Conservation (phyloP, 2,797 vertebrate genomes). For the Crax fasciolata region DNA sequence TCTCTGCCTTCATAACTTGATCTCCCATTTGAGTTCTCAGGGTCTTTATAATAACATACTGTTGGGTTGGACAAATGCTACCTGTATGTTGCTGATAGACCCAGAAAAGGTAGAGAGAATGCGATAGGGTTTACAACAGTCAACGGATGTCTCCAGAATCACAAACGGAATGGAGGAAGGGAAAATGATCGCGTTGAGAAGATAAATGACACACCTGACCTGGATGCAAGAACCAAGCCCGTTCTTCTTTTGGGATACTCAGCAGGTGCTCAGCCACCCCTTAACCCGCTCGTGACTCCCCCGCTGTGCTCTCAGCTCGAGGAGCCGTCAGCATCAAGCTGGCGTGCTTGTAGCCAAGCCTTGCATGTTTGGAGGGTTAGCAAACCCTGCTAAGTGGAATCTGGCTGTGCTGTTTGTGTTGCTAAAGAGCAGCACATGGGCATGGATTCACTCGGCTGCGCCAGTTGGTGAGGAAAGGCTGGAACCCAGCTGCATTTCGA, state of each 20-base stretch:
- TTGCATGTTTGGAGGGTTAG: constrained; percentile 24
- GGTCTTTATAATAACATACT: neutral
- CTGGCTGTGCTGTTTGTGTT: constrained; percentile 60
- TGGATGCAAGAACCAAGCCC: neutral
- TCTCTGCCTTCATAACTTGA: neutral
- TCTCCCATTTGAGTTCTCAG: fast-evolving
- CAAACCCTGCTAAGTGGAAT: constrained; percentile 29
- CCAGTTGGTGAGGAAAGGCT: constrained; percentile 47
- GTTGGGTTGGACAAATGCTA: neutral
- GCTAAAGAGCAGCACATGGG: constrained; percentile 68
- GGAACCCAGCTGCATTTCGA: constrained; percentile 50
- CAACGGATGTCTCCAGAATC: neutral
- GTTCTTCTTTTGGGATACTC: neutral
- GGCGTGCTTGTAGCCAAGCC: neutral
- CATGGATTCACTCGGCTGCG: neutral
- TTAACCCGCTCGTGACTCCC: neutral
- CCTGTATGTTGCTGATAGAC: neutral
- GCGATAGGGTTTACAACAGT: fast-evolving
- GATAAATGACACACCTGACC: neutral
- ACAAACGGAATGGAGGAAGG: fast-evolving
- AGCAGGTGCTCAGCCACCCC: neutral
- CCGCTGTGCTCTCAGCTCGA: neutral
- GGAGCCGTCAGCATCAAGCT: fast-evolving
- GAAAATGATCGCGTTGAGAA: fast-evolving
- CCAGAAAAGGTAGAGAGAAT: neutral